Conservation (phyloP, 1,140 invertebrate species). For the Probaryconus sp. region DNA sequence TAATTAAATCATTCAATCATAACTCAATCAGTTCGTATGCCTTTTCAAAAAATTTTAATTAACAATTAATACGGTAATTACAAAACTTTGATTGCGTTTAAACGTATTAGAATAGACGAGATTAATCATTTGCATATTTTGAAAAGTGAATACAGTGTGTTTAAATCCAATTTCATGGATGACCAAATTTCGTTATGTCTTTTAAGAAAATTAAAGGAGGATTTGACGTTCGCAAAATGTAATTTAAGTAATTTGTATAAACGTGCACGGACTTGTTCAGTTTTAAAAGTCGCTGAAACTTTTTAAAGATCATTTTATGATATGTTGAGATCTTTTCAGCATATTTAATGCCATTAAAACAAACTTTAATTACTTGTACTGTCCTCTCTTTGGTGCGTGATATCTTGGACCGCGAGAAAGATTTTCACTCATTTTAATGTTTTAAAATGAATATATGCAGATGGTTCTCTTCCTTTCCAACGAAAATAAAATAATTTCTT, state of each 20-base stretch:
- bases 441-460: conserved; percentile 29
- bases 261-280: conserved; percentile 2
- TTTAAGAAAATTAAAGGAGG: background rate
- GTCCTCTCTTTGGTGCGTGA: conserved; percentile 26
- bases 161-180: background rate
- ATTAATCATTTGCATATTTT: too few species aligned
- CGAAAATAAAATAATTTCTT: conserved; percentile 19
- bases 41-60: too few species aligned
- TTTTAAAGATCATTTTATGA: conserved; percentile 32
- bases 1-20: too few species aligned
- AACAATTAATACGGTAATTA: too few species aligned
- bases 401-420: conserved; percentile 8
- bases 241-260: conserved; percentile 20
- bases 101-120: too few species aligned
- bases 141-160: background rate
- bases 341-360: conserved; percentile 36
- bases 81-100: too few species aligned
- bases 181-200: background rate
- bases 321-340: conserved; percentile 20
- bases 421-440: conserved; percentile 32
- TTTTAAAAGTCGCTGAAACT: background rate
- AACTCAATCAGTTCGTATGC: too few species aligned
- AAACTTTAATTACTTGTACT: conserved; percentile 44
- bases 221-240: conserved; percentile 1
- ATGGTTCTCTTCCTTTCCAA: conserved; percentile 25